Evolutionary conservation across 2,113 vertebrate genomes (phyloP), one percentile per base, ranked within the genome.

Genomic region (Saimiri boliviensis): DNA sequence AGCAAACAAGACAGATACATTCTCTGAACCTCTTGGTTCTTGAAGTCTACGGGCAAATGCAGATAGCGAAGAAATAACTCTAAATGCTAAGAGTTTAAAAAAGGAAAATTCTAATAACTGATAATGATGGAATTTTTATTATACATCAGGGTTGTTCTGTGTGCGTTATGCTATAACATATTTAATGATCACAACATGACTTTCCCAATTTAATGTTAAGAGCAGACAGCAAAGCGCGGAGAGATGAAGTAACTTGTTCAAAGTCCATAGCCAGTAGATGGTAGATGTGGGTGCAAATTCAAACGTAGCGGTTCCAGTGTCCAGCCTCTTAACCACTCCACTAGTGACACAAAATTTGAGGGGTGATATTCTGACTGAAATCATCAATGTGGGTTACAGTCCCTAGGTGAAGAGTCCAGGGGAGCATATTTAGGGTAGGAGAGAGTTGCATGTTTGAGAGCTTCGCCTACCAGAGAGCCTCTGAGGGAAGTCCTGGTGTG

Each of bases 31-130:
- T 86, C 60, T 90, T 79, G 19, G 54, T 71, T 80, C 23, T 92
- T 80, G 37, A 77, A 71, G 20, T 70, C 84, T 92, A 49, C 27
- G 13, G 35, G 32, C 63, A 95, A 97, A 88, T 60, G 56, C 54
- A 66, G 73, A 82, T 85, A 76, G 40, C 52, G 42, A 96, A 93
- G 21, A 96, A 95, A 93, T 88, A 92, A 90, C 25, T 92, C 49
- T 49, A 70, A 54, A 37, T 77, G 81, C 74, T 89, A 58, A 92
- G 45, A 71, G 52, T 87, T 21, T 40, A 86, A 45, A 58, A 71
- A 93, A 84, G 68, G 52, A 95, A 83, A 92, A 71, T 49, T 63
- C 16, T 66, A 5, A 66, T 13, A 42, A 56, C 47, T 13, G 74
- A 92, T n/a, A 71, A 80, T 25, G 87, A 52, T 2, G 1, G 37